Evolutionary conservation across 2,888 invertebrate species (phyloP), one percentile per base, ranked within the genome.

Genomic region (Heteropelma amictum): DNA sequence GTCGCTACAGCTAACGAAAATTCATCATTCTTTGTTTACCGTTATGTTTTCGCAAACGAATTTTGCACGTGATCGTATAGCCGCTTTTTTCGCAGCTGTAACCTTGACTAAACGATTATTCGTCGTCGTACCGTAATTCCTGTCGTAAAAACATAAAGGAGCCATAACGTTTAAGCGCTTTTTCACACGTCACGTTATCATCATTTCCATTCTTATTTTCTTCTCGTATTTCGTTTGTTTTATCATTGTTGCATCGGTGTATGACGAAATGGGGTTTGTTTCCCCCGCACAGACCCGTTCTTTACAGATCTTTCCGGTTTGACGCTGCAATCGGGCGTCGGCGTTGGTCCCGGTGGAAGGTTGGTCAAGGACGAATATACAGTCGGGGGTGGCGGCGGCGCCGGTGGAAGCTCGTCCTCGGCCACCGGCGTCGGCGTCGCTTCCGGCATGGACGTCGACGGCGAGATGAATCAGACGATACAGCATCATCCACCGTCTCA

Each of bases 361-460:
- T 91, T 96, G 80, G 96, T 97, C 30, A 97, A 97, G 90, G 97
- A 97, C 91, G 98, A 98, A 88, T 97, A 97, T 89, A 94, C 95
- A 53, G 95, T 95, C 19, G 95, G 95, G 1, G 92, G 93, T 49
- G 88, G 89, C 14, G 84, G 85, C 1, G 92, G 93, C 49, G 88
- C 89, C 21, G 85, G 85, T 28, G 83, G 80, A 23, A 81, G 82
- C 69, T 81, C 81, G 21, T 87, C 89, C 38, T 89, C 90, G 82
- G 90, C 90, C 53, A 88, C 90, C 58, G 89, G 81, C 3, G 90
- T 90, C 0, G 89, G 90, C 7, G 89, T 83, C 30, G 83, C 89
- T 12, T 87, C 89, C 33, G 90, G 91, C 45, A 92, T 92, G 91
- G 92, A 92, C 77, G 91, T 92, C 38, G 92, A 92, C 78, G 91